Conservation (phyloP, 2,797 vertebrate genomes). For the Chelidonichthys spinosus region DNA sequence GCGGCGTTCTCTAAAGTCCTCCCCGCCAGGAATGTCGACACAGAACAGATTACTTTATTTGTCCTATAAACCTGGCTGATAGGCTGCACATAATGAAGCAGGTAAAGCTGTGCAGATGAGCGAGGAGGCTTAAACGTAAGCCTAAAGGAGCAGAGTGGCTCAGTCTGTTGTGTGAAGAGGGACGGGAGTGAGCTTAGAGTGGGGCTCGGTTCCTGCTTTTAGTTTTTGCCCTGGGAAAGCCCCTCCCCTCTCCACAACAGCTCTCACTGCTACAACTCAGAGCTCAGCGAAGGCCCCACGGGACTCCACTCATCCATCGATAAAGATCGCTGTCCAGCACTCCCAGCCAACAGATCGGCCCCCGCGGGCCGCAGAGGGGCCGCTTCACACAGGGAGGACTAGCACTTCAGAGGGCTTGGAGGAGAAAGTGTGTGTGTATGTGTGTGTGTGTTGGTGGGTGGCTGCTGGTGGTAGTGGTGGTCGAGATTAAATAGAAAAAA, state of each 20-base stretch:
- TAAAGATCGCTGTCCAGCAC: slow-evolving; percentile 72
- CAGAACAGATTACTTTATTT: slow-evolving; percentile 63
- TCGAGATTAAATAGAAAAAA: slow-evolving; percentile 47
- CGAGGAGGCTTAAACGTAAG: slow-evolving; percentile 29
- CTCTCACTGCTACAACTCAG: slow-evolving; percentile 22
- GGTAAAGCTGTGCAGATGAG: slow-evolving; percentile 48
- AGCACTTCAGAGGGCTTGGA: slow-evolving; percentile 47
- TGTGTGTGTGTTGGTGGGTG: slow-evolving; percentile 1
- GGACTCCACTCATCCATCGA: slow-evolving; percentile 65
- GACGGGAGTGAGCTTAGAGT: slow-evolving; percentile 4
- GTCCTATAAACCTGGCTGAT: slow-evolving; percentile 52
- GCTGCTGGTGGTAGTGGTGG: slow-evolving; percentile 27
- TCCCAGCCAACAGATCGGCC: slow-evolving; percentile 57
- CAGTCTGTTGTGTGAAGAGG: slow-evolving; percentile 20
- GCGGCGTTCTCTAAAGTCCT: slow-evolving; percentile 31
- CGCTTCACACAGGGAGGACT: slow-evolving; percentile 26
- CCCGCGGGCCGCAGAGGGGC: slow-evolving; percentile 46
- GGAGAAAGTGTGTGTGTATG: slow-evolving; percentile 16
- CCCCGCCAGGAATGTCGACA: slow-evolving; percentile 39
- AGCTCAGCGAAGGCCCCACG: slow-evolving; percentile 39
- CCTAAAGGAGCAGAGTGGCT: slow-evolving; percentile 24
- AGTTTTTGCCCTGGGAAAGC: slow-evolving; percentile 21
- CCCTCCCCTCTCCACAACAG: not conserved
- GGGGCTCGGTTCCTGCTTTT: not conserved
- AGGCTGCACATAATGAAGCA: slow-evolving; percentile 63